Percentiles rank a stretch among this genome's conserved stretches.
Conservation (phyloP, 2,113 vertebrate species). For the Ifrita kowaldi region DNA sequence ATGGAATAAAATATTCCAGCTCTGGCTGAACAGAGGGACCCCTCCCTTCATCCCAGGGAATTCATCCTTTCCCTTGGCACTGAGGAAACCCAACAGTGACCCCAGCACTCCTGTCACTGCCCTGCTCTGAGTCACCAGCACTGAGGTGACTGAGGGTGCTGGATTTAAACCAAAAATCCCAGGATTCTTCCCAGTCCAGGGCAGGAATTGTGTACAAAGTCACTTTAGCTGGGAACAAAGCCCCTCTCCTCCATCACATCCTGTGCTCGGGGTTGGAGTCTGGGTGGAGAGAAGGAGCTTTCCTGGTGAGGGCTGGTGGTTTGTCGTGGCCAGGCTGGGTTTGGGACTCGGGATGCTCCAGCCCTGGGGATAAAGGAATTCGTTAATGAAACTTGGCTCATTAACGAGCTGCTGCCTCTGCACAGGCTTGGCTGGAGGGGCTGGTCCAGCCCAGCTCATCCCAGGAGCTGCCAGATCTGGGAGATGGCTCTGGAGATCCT, state of each 20-base stretch:
- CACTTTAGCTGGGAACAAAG: background rate
- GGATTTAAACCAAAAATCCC: background rate
- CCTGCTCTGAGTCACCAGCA: background rate
- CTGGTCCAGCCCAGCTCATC: background rate
- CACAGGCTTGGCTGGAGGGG: background rate
- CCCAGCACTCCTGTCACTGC: background rate
- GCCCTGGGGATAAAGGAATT: background rate
- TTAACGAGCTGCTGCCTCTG: background rate
- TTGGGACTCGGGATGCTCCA: background rate
- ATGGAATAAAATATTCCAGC: background rate
- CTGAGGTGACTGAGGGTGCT: background rate
- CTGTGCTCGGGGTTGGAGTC: background rate
- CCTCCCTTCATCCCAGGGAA: background rate
- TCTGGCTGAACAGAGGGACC: background rate
- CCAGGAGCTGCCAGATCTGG: background rate
- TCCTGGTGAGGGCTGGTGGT: background rate
- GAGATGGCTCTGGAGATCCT: background rate
- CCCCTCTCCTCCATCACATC: background rate
- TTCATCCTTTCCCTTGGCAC: background rate
- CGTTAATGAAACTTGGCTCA: accelerated
- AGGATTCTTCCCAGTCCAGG: background rate
- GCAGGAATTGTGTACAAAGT: background rate
- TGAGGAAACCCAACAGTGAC: background rate
- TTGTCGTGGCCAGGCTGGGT: background rate
- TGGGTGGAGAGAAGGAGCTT: background rate